Conservation (phyloP, 2,888 invertebrate genomes). For the Cremastinae sp. region DNA sequence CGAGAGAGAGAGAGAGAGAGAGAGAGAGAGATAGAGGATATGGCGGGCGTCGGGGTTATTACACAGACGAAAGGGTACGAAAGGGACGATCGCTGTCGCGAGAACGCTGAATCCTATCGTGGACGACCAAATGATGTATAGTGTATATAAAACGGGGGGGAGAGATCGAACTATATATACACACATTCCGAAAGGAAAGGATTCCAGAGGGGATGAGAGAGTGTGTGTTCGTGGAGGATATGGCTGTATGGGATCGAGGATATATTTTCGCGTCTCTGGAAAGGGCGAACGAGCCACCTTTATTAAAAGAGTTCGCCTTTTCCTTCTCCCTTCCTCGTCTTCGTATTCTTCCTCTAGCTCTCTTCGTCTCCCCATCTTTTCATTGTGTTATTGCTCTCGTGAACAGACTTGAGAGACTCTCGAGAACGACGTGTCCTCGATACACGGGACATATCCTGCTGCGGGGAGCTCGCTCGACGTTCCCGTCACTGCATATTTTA, state of each 20-base stretch:
- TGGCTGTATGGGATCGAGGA: constrained; percentile 63
- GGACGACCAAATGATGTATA: constrained; percentile 44
- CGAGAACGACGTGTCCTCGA: constrained; percentile 71
- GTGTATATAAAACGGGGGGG: constrained; percentile 8
- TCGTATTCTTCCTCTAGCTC: not conserved
- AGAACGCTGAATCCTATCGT: constrained; percentile 28
- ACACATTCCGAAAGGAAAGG: constrained; percentile 5
- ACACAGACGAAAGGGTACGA: constrained; percentile 39
- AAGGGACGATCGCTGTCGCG: constrained; percentile 29
- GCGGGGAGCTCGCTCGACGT: not conserved
- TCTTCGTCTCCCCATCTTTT: not conserved
- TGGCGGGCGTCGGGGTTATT: constrained; percentile 23
- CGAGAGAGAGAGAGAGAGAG: constrained; percentile 28
- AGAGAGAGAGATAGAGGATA: constrained; percentile 11
- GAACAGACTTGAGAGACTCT: constrained; percentile 67
- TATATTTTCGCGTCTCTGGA: constrained; percentile 67
- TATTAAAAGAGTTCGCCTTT: constrained; percentile 71
- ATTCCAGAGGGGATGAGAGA: constrained; percentile 62
- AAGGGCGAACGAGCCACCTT: constrained; percentile 64
- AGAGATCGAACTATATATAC: constrained; percentile 26
- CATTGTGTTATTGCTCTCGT: constrained; percentile 72
- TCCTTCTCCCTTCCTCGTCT: not conserved
- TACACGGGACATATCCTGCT: constrained; percentile 58
- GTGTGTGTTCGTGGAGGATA: constrained; percentile 61
- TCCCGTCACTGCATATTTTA: constrained; percentile 3